Percentiles rank a stretch among this genome's conserved stretches.
Conservation (phyloP, 2,797 vertebrate species). For the Ispidina picta region DNA sequence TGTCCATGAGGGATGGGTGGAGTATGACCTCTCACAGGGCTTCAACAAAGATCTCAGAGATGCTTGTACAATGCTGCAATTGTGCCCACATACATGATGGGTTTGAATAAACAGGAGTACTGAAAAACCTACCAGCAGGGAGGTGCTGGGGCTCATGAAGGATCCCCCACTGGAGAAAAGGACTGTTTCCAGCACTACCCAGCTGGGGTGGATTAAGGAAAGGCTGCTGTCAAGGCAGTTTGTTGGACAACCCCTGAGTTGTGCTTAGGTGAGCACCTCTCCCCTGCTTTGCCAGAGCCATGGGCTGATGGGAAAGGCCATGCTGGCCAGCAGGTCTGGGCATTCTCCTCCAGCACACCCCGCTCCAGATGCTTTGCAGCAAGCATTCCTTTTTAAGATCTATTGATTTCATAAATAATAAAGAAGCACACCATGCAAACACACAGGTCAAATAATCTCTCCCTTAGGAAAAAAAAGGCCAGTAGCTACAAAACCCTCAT, state of each 20-base stretch:
- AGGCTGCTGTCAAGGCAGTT: not conserved
- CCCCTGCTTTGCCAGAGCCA: accelerated
- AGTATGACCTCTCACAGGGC: not conserved
- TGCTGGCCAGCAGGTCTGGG: not conserved
- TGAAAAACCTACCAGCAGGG: not conserved
- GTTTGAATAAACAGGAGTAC: not conserved
- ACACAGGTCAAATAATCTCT: slow-evolving; percentile 17
- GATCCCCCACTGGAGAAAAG: not conserved
- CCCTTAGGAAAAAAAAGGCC: slow-evolving; percentile 13
- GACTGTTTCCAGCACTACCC: not conserved
- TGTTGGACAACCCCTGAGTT: not conserved
- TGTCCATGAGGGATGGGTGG: not conserved
- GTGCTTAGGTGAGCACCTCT: not conserved
- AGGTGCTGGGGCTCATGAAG: not conserved
- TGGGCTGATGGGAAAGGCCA: not conserved
- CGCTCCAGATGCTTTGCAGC: not conserved
- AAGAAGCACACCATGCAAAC: slow-evolving; percentile 14
- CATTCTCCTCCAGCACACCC: not conserved
- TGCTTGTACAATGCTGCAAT: accelerated
- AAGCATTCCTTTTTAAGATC: slow-evolving; percentile 12
- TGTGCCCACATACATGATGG: not conserved
- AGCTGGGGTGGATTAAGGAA: not conserved
- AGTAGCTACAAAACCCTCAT: not conserved
- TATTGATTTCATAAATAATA: slow-evolving; percentile 58
- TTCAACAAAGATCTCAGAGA: not conserved